These are phyloP conservation scores for Balaeniceps rex DNA, from an alignment of 2,113 vertebrate species.

Conservation along the genomic window DNA sequence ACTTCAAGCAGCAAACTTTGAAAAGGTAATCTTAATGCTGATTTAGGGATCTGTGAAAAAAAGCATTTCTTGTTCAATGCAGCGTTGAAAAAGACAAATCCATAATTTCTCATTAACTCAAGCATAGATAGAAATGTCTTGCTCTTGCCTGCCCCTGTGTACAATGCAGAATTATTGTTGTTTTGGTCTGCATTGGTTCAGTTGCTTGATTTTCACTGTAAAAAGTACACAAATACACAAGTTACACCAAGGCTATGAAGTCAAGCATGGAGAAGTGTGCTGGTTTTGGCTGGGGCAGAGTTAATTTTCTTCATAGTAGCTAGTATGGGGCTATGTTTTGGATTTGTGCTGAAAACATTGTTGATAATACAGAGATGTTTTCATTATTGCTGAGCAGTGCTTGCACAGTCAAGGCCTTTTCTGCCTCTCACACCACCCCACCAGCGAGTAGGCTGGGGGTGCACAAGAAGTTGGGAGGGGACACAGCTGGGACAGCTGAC, in stretches of 20 bases:
- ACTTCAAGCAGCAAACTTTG: neutral
- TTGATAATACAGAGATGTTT: too few species aligned
- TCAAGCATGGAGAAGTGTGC: neutral
- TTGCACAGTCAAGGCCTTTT: too few species aligned
- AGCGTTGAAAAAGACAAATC: neutral
- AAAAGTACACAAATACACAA: neutral
- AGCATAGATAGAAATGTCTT: neutral
- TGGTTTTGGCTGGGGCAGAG: too few species aligned
- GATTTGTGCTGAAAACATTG: too few species aligned
- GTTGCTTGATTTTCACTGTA: neutral
- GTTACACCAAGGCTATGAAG: neutral
- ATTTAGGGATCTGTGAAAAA: neutral
- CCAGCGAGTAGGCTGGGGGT: too few species aligned
- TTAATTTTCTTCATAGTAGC: too few species aligned
- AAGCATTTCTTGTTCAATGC: neutral
- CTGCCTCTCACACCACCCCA: too few species aligned
- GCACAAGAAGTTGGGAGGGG: too few species aligned
- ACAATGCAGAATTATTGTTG: neutral
- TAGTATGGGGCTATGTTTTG: too few species aligned
- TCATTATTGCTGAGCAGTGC: too few species aligned
- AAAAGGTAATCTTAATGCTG: neutral
- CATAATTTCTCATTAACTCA: neutral
- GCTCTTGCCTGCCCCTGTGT: neutral
- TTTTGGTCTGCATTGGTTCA: neutral
- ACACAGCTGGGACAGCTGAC: too few species aligned